These are phyloP conservation scores for Borostomias antarcticus DNA, from an alignment of 2,797 vertebrate genomes.

Conservation along the genomic window DNA sequence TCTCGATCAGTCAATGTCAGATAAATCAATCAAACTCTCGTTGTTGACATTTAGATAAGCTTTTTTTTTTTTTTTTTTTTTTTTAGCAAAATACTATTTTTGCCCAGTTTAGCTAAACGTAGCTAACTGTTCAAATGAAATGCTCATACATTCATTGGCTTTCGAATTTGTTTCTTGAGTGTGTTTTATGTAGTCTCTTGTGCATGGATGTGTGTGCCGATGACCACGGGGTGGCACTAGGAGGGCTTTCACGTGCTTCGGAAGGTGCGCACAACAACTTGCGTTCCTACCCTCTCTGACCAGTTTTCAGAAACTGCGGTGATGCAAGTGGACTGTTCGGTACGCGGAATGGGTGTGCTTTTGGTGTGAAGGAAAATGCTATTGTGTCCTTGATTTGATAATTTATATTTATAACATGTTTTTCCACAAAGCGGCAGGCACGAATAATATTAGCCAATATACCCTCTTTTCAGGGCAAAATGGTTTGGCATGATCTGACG, in stretches of 20 bases:
- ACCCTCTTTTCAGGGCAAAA: conserved; percentile 35
- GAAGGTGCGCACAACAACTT: not conserved
- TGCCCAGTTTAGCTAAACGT: no score
- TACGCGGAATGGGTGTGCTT: not conserved
- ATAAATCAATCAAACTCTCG: conserved; percentile 20
- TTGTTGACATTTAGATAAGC: no score
- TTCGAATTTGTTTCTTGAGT: not conserved
- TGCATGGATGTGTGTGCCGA: no score
- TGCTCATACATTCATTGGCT: not conserved
- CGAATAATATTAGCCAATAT: conserved; percentile 24
- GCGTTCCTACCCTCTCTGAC: not conserved
- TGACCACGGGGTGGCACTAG: conserved; percentile 45
- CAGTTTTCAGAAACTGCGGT: not conserved
- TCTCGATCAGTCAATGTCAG: conserved; percentile 8
- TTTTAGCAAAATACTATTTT: no score
- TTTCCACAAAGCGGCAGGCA: not conserved
- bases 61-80: no score
- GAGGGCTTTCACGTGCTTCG: conserved; percentile 2
- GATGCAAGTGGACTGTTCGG: not conserved
- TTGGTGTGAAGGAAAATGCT: not conserved
- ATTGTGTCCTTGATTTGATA: not conserved
- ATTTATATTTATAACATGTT: conserved; percentile 2
- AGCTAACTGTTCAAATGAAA: no score
- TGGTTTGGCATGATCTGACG: conserved; percentile 64
- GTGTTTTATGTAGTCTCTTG: conserved; percentile 11